Evolutionary conservation across 2,888 invertebrate species (phyloP).

Genomic region (Siphlonurus alternatus): DNA sequence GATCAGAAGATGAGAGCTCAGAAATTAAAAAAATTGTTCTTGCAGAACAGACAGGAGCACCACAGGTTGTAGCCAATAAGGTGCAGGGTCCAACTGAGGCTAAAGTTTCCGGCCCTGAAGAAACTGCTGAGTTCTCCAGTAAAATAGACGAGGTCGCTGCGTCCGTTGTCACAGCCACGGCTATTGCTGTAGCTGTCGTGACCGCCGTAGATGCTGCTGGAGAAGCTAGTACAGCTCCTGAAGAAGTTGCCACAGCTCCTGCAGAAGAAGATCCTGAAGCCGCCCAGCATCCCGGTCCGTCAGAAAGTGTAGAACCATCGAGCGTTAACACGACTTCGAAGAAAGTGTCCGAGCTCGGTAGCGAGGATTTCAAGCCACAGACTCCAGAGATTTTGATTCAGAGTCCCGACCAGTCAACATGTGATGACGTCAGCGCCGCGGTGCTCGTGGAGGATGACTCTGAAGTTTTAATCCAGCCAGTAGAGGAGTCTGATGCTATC

Average conservation of each 20-base stretch:
- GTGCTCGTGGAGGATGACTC: background rate
- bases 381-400: background rate
- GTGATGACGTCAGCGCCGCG: background rate
- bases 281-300: background rate
- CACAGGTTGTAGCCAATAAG: too few relatives aligned
- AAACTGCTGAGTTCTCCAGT: too few relatives aligned
- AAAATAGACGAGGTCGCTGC: too few relatives aligned
- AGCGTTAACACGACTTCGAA: background rate
- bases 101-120: background rate
- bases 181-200: background rate
- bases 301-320: background rate
- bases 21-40: too few relatives aligned
- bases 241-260: background rate
- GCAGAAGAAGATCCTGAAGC: background rate
- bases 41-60: too few relatives aligned
- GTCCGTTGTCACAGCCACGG: background rate
- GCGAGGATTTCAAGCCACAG: background rate
- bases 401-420: background rate
- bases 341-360: background rate
- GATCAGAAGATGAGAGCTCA: too few relatives aligned
- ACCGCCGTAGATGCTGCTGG: background rate
- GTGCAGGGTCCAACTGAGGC: too few relatives aligned
- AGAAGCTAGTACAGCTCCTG: background rate
- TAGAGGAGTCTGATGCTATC: background rate
- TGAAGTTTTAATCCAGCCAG: background rate